Evolutionary conservation across 1,140 invertebrate genomes (phyloP), one percentile per base, ranked within the genome.

Genomic region (Zaprionus davidi): DNA sequence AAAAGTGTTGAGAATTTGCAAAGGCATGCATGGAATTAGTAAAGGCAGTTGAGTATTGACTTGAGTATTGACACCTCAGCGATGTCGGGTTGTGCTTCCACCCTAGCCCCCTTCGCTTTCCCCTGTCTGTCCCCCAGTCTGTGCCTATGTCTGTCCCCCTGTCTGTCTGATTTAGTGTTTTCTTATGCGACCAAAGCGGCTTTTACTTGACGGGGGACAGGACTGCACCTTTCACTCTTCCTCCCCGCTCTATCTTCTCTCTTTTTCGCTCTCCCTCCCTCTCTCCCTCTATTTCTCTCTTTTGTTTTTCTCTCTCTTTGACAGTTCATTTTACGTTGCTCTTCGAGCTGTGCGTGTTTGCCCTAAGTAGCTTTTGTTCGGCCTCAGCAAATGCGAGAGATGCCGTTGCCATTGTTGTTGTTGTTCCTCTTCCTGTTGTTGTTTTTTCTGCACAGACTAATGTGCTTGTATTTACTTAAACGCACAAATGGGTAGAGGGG

Each of bases 391-490:
- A 46, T 13, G 46, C 46, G n/a, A 36, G 51, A 65, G 56, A 66
- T 49, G 60, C 55, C 5, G n/a, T n/a, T 15, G 24, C 53, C 20
- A 15, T 13, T 36, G 36, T 12, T 41, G 17, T 31, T 56, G 59
- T 63, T 63, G 58, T 15, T 49, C 20, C 12, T 53, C 22, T 53
- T 7, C 17, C 26, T 70, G 56, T 56, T 71, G 49, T 56, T 55
- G 31, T 56, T 63, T 20, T 20, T 44, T 11, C 51, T 59, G 7
- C n/a, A 9, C n/a, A 53, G 68, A 63, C 73, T 76, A 71, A 76
- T 71, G 74, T 76, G 74, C 74, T 76, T 76, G 69, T 76, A 71
- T 76, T 76, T 76, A 72, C 74, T 76, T 76, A 71, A 76, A 76
- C 62, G 73, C 58, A 75, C 65, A 74, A 69, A 69, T 58, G 53